phyloP scores from a whole-genome alignment of 2,113 vertebrate genomes.

The Ciconia maguari region DNA sequence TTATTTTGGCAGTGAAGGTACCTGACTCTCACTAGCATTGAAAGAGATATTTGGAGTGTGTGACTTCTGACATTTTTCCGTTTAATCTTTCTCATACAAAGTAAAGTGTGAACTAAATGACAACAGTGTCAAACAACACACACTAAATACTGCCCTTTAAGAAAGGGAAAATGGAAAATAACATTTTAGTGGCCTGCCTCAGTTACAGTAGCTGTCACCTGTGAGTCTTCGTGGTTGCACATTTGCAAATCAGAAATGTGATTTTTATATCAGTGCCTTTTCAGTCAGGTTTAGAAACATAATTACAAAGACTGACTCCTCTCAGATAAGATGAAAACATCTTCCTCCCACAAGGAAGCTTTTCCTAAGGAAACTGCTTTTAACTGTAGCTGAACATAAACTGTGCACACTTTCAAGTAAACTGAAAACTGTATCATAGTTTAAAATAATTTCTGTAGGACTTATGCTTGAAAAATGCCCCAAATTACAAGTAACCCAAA shows the following conservation, averaged over 20 bases:
- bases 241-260: not conserved
- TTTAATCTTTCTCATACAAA: not conserved
- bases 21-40: not conserved
- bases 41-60: not conserved
- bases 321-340: not conserved
- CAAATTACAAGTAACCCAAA: not conserved
- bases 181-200: not conserved
- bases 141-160: not conserved
- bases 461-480: not conserved
- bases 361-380: not conserved
- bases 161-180: not conserved
- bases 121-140: not conserved
- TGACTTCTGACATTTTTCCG: not conserved
- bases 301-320: not conserved
- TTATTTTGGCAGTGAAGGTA: not conserved
- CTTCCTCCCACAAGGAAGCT: not conserved
- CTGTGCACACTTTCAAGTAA: not conserved
- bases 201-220: not conserved
- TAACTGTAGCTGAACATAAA: not conserved
- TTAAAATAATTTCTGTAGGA: not conserved
- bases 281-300: not conserved
- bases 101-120: not conserved
- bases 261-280: not conserved
- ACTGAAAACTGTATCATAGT: not conserved
- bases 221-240: not conserved